Evolutionary conservation across 2,113 vertebrate species (phyloP), one percentile per base, ranked within the genome.

Genomic region (Copsychus sechellarum): DNA sequence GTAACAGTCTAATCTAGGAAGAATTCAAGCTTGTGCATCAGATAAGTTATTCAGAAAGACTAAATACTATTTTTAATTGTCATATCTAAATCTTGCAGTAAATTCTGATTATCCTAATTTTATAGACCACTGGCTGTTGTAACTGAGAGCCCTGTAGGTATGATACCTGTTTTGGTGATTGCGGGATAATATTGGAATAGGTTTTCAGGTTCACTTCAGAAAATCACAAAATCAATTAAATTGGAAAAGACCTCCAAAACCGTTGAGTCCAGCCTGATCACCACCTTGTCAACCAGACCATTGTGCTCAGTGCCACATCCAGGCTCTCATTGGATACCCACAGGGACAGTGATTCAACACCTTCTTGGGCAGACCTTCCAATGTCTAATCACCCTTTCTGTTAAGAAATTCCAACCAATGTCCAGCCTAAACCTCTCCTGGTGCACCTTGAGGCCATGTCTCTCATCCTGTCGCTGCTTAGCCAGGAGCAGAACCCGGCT

Each of bases 401-500:
- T 34, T 24, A 61, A 67, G 47, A 47, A 67, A 76, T 47, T 67
- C 28, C 40, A 40, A 0, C 24, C 12, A 5, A 0, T 12, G 38
- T 20, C 38, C 36, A n/a, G 6, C n/a, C n/a, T 18, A 12, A 40
- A 22, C 16, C 24, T 60, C 5, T 22, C 45, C 60, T 8, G 36
- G 8, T 6, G 9, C 43, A 9, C 8, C 28, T 8, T 3, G 8
- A 21, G 19, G 24, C 38, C 8, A 0, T 10, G 36, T 58, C 43
- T 66, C 33, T 45, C 7, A 3, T 21, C 16, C 45, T 47, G 33
- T 4, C 2, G 0, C 60, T n/a, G 42, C 14, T 19, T 20, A 5
- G 5, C 11, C 5, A 6, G 45, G 45, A 58, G 26, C 24, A 20
- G 26, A 58, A 19, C 6, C 60, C 0, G 15, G 20, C 1, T 5